Conservation (phyloP, 2,113 vertebrate genomes). For the Thryonomys swinderianus region DNA sequence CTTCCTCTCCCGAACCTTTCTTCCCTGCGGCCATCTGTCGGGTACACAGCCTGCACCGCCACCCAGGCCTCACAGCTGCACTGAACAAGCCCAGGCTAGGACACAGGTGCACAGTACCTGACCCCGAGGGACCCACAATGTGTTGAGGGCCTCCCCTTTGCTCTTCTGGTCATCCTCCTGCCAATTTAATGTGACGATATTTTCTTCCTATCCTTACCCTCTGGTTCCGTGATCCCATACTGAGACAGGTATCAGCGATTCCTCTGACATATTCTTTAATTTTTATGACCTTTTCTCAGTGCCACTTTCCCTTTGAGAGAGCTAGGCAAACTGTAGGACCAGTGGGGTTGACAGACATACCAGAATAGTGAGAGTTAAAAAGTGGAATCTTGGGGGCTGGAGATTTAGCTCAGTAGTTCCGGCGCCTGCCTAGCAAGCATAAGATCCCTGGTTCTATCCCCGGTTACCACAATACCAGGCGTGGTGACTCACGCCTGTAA, state of each 20-base stretch:
- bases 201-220: neutral
- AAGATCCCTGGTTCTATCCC: too few species aligned
- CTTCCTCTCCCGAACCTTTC: neutral
- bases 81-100: too few species aligned
- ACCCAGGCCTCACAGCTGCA: neutral
- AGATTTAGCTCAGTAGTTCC: too few species aligned
- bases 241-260: neutral
- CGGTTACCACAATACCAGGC: too few species aligned
- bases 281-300: neutral
- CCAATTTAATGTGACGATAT: neutral
- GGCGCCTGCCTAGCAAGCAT: too few species aligned
- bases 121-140: neutral
- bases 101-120: neutral
- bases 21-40: neutral
- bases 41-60: too few species aligned
- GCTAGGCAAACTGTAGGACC: neutral
- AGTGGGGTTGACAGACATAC: neutral
- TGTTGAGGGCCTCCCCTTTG: neutral
- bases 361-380: neutral
- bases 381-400: neutral
- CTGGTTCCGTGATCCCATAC: neutral
- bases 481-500: too few species aligned
- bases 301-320: neutral
- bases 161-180: neutral
- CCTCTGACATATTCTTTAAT: neutral